Percentiles rank a stretch among this genome's conserved stretches.
These are phyloP conservation scores for Dipodomys spectabilis DNA, from an alignment of 2,113 vertebrate genomes.

Conservation along the genomic window DNA sequence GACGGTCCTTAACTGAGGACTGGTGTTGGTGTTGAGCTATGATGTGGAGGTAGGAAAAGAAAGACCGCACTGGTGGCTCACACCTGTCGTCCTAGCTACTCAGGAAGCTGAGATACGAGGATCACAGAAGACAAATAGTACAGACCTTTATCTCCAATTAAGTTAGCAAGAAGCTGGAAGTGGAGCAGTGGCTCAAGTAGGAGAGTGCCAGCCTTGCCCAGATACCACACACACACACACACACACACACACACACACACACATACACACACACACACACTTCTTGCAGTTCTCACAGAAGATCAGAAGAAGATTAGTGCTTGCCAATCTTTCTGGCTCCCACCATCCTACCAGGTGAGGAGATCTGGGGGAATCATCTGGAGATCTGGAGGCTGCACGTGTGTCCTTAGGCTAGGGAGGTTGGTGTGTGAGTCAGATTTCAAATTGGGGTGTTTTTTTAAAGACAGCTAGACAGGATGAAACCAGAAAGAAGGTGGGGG, in stretches of 20 bases:
- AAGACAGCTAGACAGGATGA: constrained; percentile 35
- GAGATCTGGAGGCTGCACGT: constrained; percentile 26
- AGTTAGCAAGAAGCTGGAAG: too few species aligned
- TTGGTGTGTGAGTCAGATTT: constrained; percentile 61
- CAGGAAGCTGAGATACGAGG: background rate
- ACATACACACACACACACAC: background rate
- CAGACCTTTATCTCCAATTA: too few species aligned
- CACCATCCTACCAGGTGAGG: background rate
- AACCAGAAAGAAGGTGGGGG: constrained; percentile 21
- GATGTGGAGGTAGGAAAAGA: background rate
- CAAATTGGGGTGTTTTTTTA: constrained; percentile 62
- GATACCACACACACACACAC: too few species aligned
- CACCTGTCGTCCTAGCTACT: too few species aligned
- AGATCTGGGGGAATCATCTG: background rate
- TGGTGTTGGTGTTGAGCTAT: background rate
- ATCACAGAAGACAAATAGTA: too few species aligned
- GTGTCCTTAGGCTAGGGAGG: constrained; percentile 55
- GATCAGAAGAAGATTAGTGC: background rate
- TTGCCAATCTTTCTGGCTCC: background rate
- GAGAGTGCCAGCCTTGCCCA: too few species aligned
- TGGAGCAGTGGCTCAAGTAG: too few species aligned
- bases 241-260: too few species aligned
- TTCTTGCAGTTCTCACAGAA: background rate
- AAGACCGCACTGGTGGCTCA: too few species aligned
- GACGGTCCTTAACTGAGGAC: background rate